Conservation (phyloP, 1,140 invertebrate genomes). For the Drosophila pruinosa region DNA sequence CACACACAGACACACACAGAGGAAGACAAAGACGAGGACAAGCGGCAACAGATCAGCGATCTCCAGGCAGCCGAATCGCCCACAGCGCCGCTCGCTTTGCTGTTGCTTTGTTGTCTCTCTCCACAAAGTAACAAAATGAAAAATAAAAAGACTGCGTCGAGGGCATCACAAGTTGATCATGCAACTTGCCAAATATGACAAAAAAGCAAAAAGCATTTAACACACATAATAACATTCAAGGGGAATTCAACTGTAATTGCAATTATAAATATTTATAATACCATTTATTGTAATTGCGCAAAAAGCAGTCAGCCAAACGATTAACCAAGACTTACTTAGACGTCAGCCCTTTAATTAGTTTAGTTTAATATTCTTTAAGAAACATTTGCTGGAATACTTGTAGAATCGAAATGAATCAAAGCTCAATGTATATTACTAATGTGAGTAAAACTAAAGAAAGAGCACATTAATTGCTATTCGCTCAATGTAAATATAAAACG, state of each 20-base stretch:
- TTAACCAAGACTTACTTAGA: not conserved
- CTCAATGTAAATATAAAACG: too few species aligned
- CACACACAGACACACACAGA: conserved; percentile 4
- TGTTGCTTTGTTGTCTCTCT: conserved; percentile 55
- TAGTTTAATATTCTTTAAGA: not conserved
- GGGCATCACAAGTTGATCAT: conserved; percentile 35
- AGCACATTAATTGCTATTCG: too few species aligned
- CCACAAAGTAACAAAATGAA: not conserved
- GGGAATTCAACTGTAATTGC: not conserved
- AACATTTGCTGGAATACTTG: not conserved
- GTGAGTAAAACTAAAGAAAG: too few species aligned
- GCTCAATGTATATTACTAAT: not conserved
- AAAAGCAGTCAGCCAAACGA: not conserved
- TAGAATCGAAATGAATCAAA: not conserved
- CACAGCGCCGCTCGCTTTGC: conserved; percentile 58
- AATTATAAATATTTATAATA: not conserved
- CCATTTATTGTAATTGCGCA: not conserved
- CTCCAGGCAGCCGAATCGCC: conserved; percentile 69
- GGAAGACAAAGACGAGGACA: conserved; percentile 38
- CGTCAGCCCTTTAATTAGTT: not conserved
- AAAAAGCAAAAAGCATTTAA: not conserved
- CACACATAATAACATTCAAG: conserved; percentile 4
- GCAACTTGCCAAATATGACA: conserved; percentile 27
- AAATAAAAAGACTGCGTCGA: not conserved
- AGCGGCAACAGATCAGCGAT: conserved; percentile 37